These are phyloP conservation scores for Anguilla megastoma DNA, from an alignment of 2,797 vertebrate species.

Conservation along the genomic window DNA sequence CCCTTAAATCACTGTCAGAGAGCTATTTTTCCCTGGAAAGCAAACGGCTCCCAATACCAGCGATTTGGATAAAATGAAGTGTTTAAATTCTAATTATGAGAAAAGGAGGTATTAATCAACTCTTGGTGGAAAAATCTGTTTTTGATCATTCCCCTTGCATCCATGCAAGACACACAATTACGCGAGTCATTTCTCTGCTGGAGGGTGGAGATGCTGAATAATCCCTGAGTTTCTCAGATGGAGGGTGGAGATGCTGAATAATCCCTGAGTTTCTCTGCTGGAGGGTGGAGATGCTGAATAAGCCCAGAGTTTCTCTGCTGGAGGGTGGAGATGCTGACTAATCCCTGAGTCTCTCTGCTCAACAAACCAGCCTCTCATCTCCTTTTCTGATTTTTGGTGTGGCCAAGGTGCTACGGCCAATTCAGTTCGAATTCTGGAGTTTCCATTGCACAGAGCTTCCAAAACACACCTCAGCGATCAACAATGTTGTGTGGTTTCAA, in stretches of 20 bases:
- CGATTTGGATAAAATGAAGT: neutral
- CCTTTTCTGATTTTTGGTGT: neutral
- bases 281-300: too few species aligned
- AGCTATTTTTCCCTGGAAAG: conserved; percentile 5
- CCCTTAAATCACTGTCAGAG: neutral
- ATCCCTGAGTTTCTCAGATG: too few species aligned
- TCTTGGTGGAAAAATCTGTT: neutral
- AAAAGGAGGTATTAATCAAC: neutral
- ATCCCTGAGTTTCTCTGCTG: too few species aligned
- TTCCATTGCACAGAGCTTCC: neutral
- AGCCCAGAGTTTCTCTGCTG: too few species aligned
- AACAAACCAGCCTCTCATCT: too few species aligned
- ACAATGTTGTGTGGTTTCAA: too few species aligned
- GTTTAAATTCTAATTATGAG: too few species aligned
- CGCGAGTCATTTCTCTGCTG: too few species aligned
- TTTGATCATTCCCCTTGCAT: neutral
- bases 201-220: neutral
- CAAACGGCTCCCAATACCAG: conserved; percentile 6
- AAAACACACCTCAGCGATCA: neutral
- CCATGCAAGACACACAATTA: neutral
- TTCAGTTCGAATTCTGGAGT: neutral
- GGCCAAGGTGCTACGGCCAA: neutral
- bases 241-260: too few species aligned
- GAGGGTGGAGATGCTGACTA: neutral
- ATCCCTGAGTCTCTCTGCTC: neutral